These are phyloP conservation scores for Stercorarius parasiticus DNA, from an alignment of 2,113 vertebrate genomes.

Conservation along the genomic window DNA sequence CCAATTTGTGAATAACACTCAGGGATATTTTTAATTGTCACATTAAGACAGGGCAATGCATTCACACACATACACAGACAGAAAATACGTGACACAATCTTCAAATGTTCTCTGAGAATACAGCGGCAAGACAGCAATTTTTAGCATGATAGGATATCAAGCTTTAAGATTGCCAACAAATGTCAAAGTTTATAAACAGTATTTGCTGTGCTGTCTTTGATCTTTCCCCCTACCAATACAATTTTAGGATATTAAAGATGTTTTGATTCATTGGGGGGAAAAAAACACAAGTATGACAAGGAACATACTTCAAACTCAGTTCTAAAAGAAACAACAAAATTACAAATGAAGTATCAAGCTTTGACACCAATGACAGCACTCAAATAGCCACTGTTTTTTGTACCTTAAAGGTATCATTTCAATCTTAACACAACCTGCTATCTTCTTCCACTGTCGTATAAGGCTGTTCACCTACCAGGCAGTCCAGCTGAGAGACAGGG, in stretches of 20 bases:
- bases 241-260: not conserved
- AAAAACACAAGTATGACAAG: not conserved
- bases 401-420: not conserved
- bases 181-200: not conserved
- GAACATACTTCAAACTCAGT: not conserved
- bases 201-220: not conserved
- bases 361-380: not conserved
- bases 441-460: not conserved
- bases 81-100: not conserved
- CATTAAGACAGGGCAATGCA: not conserved
- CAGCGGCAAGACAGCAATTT: not conserved
- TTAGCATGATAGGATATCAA: not conserved
- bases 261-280: not conserved
- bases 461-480: conserved; percentile 72
- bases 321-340: not conserved
- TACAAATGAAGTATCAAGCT: not conserved
- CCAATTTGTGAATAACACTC: conserved; percentile 6
- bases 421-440: not conserved
- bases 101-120: not conserved
- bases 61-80: not conserved
- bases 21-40: conserved; percentile 39
- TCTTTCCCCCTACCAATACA: not conserved
- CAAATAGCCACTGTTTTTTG: not conserved
- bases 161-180: not conserved
- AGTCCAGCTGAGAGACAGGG: conserved; percentile 85